Base-by-base conservation (phyloP, 2,888 invertebrate species). In the Epiblema foenella region DNA sequence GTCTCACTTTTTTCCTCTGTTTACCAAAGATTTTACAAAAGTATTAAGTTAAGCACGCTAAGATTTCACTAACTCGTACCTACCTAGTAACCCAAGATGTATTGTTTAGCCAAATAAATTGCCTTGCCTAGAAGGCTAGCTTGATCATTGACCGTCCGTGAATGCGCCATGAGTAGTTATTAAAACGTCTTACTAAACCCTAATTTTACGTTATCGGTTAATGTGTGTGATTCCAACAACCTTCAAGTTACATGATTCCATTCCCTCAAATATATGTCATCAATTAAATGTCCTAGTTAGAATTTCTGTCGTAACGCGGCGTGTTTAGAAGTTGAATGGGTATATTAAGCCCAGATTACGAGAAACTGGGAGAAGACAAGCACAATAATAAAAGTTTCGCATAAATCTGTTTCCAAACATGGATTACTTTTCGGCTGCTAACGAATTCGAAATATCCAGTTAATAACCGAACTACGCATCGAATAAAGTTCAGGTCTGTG, bases 91-190 rank as follows among this genome's bases (percentile, higher is more conserved):
- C 54, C 24, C n/a, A 64, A n/a, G 18, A 59, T 39, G 46, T 42
- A 69, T 68, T 56, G 56, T 60, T 52, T 59, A 70, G 51, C 58
- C 39, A 69, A 58, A 69, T 29, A 29, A 37, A 66, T 33, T 60
- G 33, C n/a, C 52, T 52, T 39, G n/a, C 17, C 65, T 59, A 24
- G 24, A 4, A 59, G 59, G 42, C 59, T 54, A 60, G 70, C 52
- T 49, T 66, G 65, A 46, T 66, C 65, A 60, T 52, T 49, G 70
- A 60, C 54, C 65, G 70, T 54, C 70, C 65, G 46, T 66, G 70
- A 70, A 59, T 46, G 65, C 70, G 17, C 46, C 59, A 37, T 70
- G 52, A 66, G 65, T 66, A 60, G 29, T 63, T 63, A 64, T 56
- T 66, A 70, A 33, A 60, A 56, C 65, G 58, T 18, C 64, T n/a